A percentile compares a stretch with the other conserved stretches of the same genome.
phyloP scores from a whole-genome alignment of 2,888 invertebrate species.

The Stenodema calcarata region DNA sequence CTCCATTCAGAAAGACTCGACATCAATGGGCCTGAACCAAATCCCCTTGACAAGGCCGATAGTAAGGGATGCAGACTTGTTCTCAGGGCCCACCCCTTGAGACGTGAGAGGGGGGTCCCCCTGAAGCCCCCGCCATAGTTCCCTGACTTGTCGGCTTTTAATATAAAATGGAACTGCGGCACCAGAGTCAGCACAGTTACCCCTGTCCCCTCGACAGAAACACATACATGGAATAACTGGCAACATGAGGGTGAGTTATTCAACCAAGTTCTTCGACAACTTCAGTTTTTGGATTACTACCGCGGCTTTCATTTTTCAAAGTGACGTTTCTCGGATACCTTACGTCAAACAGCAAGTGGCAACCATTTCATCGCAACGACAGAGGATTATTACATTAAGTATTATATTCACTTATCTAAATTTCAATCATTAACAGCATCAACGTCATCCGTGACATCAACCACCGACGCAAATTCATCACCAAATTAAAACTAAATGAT shows the following conservation, averaged over 20 bases:
- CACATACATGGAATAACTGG: constrained; percentile 42
- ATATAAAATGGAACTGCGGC: neutral
- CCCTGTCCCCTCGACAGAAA: constrained; percentile 10
- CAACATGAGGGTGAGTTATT: constrained; percentile 42
- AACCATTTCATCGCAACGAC: neutral
- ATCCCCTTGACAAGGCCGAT: neutral
- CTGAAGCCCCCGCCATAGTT: neutral
- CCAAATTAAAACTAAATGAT: neutral
- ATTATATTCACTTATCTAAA: too few relatives aligned
- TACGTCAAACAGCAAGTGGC: neutral
- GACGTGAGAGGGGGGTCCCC: neutral
- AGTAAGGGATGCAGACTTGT: neutral
- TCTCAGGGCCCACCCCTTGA: neutral
- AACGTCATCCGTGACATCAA: neutral
- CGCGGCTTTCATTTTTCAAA: neutral
- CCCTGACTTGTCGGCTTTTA: neutral
- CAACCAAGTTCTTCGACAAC: neutral
- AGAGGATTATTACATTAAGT: neutral
- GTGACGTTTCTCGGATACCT: neutral
- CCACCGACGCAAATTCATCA: neutral
- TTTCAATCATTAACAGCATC: too few relatives aligned
- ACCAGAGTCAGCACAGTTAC: constrained; percentile 7
- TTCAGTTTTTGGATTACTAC: neutral
- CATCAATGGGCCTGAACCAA: neutral
- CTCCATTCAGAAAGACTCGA: neutral